These are phyloP conservation scores for Ammospiza maritima DNA, from an alignment of 2,797 vertebrate species.

Conservation along the genomic window DNA sequence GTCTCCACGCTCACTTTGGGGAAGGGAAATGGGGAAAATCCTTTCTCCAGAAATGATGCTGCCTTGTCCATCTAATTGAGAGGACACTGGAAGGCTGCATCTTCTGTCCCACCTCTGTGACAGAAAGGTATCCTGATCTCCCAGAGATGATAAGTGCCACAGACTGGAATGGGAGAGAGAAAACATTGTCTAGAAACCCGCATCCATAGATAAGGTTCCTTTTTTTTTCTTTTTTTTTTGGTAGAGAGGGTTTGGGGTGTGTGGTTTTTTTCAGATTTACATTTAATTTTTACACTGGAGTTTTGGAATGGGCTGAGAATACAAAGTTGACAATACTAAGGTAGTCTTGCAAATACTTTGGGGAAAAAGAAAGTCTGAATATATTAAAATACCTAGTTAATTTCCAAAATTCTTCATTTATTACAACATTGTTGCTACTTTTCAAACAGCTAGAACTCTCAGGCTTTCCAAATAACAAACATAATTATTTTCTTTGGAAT, in stretches of 20 bases:
- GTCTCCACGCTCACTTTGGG: fast-evolving
- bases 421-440: not conserved
- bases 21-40: not conserved
- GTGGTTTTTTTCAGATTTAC: not conserved
- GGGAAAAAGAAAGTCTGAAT: not conserved
- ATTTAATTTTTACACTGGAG: not conserved
- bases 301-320: not conserved
- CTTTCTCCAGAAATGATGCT: not conserved
- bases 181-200: not conserved
- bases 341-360: not conserved
- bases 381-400: not conserved
- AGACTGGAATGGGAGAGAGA: not conserved
- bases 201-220: not conserved
- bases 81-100: not conserved
- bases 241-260: fast-evolving
- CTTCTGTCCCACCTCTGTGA: not conserved
- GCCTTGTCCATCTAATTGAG: not conserved
- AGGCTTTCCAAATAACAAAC: not conserved
- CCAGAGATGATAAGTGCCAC: not conserved
- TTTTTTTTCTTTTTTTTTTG: not conserved
- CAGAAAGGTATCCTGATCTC: not conserved
- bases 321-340: not conserved
- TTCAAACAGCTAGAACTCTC: not conserved
- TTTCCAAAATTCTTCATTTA: not conserved
- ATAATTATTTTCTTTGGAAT: not conserved